Percentiles rank a stretch among this genome's conserved stretches.
phyloP scores from a whole-genome alignment of 1,140 invertebrate species.

The Adoxophyes honmai region DNA sequence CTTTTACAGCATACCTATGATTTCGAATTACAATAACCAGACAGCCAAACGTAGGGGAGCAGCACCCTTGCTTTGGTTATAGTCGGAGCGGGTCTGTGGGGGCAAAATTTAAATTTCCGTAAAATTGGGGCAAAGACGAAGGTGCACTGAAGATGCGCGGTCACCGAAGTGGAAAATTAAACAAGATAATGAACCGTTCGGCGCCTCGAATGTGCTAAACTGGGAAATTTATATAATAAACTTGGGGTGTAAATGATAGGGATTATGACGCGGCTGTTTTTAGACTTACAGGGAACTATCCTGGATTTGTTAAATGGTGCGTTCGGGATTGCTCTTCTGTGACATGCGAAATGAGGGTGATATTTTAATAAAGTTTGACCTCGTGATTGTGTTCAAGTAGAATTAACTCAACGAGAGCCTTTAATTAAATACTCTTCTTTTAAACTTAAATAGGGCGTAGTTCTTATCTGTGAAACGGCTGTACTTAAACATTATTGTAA shows the following conservation, averaged over 20 bases:
- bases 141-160: slow-evolving; percentile 39
- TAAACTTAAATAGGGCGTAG: too few species aligned
- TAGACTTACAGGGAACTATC: too few species aligned
- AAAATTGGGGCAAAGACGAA: slow-evolving; percentile 32
- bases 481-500: too few species aligned
- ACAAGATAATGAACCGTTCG: slow-evolving; percentile 58
- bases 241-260: slow-evolving; percentile 17
- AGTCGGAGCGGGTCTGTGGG: neutral
- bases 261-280: slow-evolving; percentile 23
- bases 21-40: slow-evolving; percentile 14
- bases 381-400: too few species aligned
- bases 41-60: slow-evolving; percentile 2
- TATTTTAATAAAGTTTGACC: too few species aligned
- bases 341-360: slow-evolving; percentile 14
- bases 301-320: too few species aligned
- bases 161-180: slow-evolving; percentile 66
- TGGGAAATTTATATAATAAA: slow-evolving; percentile 50
- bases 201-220: slow-evolving; percentile 45
- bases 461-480: too few species aligned
- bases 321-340: slow-evolving; percentile 18
- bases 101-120: slow-evolving; percentile 27
- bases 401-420: too few species aligned
- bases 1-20: slow-evolving; percentile 14
- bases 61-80: slow-evolving; percentile 6
- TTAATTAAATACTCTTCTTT: too few species aligned